Conservation (phyloP, 1,140 invertebrate genomes). For the Temnothorax curvispinosus region DNA sequence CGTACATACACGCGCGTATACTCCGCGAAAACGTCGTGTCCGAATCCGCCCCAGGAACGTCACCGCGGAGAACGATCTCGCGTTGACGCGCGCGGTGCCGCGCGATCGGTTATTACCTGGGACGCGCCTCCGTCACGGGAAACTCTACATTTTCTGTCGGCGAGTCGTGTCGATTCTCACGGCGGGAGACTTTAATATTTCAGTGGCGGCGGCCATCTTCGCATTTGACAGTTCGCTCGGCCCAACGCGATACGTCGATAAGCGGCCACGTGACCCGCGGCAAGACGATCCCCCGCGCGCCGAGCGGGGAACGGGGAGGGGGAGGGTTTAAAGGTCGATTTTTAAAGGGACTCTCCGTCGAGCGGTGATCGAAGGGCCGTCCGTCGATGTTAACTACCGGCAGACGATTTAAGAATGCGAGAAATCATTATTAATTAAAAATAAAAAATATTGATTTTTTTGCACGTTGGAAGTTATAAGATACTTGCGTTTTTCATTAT, state of each 20-base stretch:
- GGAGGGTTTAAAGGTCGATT: not conserved
- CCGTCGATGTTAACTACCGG: too few species aligned
- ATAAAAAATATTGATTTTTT: not conserved
- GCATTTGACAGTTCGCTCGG: constrained; percentile 67
- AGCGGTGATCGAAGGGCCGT: too few species aligned
- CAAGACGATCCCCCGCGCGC: not conserved
- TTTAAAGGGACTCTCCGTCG: not conserved
- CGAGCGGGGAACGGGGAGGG: not conserved
- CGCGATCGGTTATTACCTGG: constrained; percentile 76
- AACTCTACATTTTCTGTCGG: constrained; percentile 78
- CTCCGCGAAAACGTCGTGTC: not conserved
- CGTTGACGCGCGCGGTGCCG: constrained; percentile 16
- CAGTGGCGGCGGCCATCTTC: constrained; percentile 81
- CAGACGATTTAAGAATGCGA: not conserved
- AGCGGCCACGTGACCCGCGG: constrained; percentile 72
- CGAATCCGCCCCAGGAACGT: constrained; percentile 71
- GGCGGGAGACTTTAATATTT: constrained; percentile 76
- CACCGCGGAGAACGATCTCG: constrained; percentile 2
- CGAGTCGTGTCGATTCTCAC: constrained; percentile 65
- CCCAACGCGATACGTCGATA: constrained; percentile 79
- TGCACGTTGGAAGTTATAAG: not conserved
- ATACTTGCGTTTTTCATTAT: not conserved
- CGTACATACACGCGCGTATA: not conserved
- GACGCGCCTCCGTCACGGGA: constrained; percentile 58
- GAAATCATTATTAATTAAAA: not conserved